A percentile compares a stretch with the other conserved stretches of the same genome.
Conservation (phyloP, 2,113 vertebrate species). For the Saimiri boliviensis region DNA sequence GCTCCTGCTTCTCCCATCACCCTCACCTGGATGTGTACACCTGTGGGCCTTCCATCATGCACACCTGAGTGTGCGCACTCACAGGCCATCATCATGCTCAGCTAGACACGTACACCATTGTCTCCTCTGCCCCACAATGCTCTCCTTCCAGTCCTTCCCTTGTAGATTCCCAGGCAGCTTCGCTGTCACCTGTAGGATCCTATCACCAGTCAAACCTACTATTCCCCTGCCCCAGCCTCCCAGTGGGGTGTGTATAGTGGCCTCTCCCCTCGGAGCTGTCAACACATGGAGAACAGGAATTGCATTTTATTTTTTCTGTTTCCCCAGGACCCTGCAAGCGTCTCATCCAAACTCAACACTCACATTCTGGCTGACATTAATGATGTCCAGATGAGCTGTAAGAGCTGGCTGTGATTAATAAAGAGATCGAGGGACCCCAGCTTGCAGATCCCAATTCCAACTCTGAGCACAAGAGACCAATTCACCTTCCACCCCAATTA, state of each 20-base stretch:
- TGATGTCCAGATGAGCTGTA: accelerated
- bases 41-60: accelerated
- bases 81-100: not conserved
- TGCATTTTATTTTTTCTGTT: too few relatives aligned
- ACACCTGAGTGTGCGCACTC: not conserved
- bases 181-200: not conserved
- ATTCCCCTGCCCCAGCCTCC: not conserved
- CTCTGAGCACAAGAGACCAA: not conserved
- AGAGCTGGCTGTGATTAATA: too few relatives aligned
- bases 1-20: not conserved
- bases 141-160: not conserved
- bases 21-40: accelerated
- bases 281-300: accelerated
- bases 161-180: not conserved
- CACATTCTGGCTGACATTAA: not conserved
- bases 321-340: not conserved
- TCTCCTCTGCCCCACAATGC: not conserved
- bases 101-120: not conserved
- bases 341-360: not conserved
- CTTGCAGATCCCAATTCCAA: not conserved
- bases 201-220: not conserved
- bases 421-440: not conserved
- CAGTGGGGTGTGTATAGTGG: too few relatives aligned
- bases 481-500: not conserved
- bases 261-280: not conserved